Percentiles rank a stretch among this genome's conserved stretches.
These are phyloP conservation scores for Tenebrosternarchus preto DNA, from an alignment of 2,113 vertebrate genomes.

Conservation along the genomic window DNA sequence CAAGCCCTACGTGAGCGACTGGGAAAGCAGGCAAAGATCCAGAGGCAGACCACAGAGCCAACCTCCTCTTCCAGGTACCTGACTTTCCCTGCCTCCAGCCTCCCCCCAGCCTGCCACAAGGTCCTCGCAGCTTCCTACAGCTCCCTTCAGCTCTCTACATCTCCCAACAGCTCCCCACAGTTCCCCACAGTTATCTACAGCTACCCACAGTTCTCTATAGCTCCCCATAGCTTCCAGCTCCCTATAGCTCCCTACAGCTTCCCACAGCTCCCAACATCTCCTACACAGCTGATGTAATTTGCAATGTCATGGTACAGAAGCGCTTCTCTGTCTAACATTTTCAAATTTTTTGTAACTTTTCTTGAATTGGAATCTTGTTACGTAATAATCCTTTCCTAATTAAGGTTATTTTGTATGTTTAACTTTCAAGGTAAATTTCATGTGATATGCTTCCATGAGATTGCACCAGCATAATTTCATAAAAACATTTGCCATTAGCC, in stretches of 20 bases:
- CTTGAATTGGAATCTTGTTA: neutral
- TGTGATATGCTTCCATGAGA: neutral
- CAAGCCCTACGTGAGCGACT: slow-evolving; percentile 87
- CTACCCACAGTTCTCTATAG: neutral
- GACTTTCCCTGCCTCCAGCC: neutral
- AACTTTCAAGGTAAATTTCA: neutral
- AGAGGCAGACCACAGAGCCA: slow-evolving; percentile 95
- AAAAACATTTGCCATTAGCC: slow-evolving; percentile 6
- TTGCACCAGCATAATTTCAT: neutral
- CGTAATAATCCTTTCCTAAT: neutral
- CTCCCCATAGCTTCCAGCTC: neutral
- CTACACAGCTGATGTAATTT: too few species aligned
- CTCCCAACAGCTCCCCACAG: slow-evolving; percentile 19
- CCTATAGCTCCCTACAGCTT: neutral
- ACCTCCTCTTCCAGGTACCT: slow-evolving; percentile 90
- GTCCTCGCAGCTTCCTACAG: neutral
- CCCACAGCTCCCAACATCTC: neutral
- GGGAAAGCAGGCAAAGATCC: slow-evolving; percentile 88
- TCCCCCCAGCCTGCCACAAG: neutral
- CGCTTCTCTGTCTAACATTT: neutral
- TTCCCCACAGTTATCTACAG: neutral
- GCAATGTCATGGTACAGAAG: neutral
- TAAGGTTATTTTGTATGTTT: neutral
- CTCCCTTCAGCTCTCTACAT: neutral
- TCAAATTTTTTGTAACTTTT: neutral